A percentile compares a stretch with the other conserved stretches of the same genome.
Conservation (phyloP, 92 coral and sea anemone genomes). For the Epizoanthus ramosus region DNA sequence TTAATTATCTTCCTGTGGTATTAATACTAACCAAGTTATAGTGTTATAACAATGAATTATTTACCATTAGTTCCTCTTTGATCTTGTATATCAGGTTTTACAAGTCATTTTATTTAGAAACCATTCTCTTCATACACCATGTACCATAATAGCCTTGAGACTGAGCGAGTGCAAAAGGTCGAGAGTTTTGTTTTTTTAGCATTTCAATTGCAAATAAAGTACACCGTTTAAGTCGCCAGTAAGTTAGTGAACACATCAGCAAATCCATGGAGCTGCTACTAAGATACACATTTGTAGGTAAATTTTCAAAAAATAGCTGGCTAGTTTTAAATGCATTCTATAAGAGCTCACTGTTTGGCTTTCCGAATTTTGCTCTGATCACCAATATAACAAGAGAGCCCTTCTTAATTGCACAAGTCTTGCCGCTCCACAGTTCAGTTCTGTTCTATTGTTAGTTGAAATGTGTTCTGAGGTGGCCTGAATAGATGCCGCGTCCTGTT, state of each 20-base stretch:
- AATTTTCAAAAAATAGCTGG: background rate
- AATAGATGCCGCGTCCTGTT: slow-evolving; percentile 22
- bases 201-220: slow-evolving; percentile 12
- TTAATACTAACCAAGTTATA: no score
- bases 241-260: no score
- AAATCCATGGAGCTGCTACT: background rate
- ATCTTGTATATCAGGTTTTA: background rate
- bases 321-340: background rate
- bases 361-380: background rate
- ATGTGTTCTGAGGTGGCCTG: background rate
- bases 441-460: slow-evolving; percentile 10
- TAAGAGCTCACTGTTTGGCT: background rate
- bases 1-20: no score
- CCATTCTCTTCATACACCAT: background rate
- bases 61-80: no score
- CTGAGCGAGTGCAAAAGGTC: slow-evolving; percentile 35
- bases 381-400: slow-evolving; percentile 7
- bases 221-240: no score
- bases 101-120: background rate
- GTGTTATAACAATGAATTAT: no score
- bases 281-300: background rate
- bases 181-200: slow-evolving; percentile 23
- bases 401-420: slow-evolving; percentile 17
- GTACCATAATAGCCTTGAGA: slow-evolving; percentile 4
- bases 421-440: slow-evolving; percentile 10